Evolutionary conservation across 2,888 invertebrate species (phyloP).

Genomic region (Frankliniella fusca): DNA sequence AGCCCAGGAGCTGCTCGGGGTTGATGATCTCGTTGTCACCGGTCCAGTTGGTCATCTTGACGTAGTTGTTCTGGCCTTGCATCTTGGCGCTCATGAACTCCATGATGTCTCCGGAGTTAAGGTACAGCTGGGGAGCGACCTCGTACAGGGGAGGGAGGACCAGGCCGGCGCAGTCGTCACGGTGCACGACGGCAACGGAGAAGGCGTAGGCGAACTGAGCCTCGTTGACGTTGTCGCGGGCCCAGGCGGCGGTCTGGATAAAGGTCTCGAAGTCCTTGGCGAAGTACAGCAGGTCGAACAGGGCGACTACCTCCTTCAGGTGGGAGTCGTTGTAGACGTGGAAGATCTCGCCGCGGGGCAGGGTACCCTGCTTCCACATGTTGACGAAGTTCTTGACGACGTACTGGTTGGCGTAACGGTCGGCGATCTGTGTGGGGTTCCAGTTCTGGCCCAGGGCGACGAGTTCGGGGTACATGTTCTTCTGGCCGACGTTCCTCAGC

Average conservation of each 20-base stretch:
- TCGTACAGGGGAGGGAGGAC: slow-evolving; percentile 57
- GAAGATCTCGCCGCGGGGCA: slow-evolving; percentile 58
- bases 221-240: slow-evolving; percentile 54
- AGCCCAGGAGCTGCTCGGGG: too few relatives aligned
- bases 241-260: slow-evolving; percentile 53
- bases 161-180: slow-evolving; percentile 52
- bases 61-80: slow-evolving; percentile 29
- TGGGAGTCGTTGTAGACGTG: slow-evolving; percentile 59
- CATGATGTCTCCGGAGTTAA: slow-evolving; percentile 40
- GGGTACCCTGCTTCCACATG: slow-evolving; percentile 53
- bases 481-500: too few relatives aligned
- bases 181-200: slow-evolving; percentile 53
- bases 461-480: too few relatives aligned
- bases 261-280: slow-evolving; percentile 69
- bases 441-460: too few relatives aligned
- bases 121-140: slow-evolving; percentile 49
- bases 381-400: slow-evolving; percentile 56
- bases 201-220: slow-evolving; percentile 57
- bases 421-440: too few relatives aligned
- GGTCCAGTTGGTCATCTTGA: too few relatives aligned
- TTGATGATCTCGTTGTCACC: too few relatives aligned
- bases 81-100: slow-evolving; percentile 32
- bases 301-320: slow-evolving; percentile 57
- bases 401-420: slow-evolving; percentile 47
- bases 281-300: slow-evolving; percentile 64